Evolutionary conservation across 2,888 invertebrate genomes (phyloP), one percentile per base, ranked within the genome.

Genomic region (Volucella inflata): DNA sequence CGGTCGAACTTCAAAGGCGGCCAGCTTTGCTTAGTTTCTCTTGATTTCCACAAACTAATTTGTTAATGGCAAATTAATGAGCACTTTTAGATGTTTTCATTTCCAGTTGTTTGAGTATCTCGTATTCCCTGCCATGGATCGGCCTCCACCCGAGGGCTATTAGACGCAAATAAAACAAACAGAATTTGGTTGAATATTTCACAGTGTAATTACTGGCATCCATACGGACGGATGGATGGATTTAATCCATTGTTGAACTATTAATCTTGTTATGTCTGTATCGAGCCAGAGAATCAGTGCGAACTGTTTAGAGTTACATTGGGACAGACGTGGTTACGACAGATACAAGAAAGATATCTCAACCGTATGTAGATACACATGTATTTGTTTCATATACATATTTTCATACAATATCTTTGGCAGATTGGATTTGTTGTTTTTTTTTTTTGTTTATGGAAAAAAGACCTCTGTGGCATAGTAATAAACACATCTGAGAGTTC

Each of bases 61-160:
- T 85, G 84, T 85, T 79, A 85, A 85, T 85, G 53, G 80, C 80
- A 80, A 85, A 76, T 80, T 85, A 85, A 85, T 85, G 80, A 76
- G 80, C 70, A 51, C 77, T 76, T 80, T 80, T 67, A 67, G 84
- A 84, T 84, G 84, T 84, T 80, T 85, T 76, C 80, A 85, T 85
- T 85, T 80, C 60, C 65, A 80, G 67, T 79, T 48, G 76, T 30
- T 30, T 30, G 30, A 30, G 30, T 30, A 30, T 30, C 30, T 30
- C 30, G 30, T 30, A 30, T 30, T 30, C 80, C 76, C 53, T 68
- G 51, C 74, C 55, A 16, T 38, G 17, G 44, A 75, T 60, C 36
- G 38, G 57, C 71, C 40, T 77, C 71, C 67, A 71, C 68, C 78
- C 78, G 74, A 59, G 57, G 78, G 67, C 83, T 74, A 68, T 57